Percentiles rank a stretch among this genome's conserved stretches.
These are phyloP conservation scores for Patiria pectinifera DNA, from an alignment of 53 echinoderm and acorn worm species.

Conservation along the genomic window DNA sequence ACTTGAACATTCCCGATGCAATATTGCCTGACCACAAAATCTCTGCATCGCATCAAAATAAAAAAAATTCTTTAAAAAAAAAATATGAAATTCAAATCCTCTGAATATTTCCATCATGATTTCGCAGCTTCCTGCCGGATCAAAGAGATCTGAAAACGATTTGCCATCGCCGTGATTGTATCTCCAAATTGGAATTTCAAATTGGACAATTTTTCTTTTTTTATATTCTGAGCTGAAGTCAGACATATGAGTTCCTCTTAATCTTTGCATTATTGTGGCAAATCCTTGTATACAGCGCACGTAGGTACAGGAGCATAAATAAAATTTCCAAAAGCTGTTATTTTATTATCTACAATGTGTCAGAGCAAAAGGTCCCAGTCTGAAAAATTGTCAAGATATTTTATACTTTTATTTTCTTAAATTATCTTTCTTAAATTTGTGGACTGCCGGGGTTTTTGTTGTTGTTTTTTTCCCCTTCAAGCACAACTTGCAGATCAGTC, in stretches of 20 bases:
- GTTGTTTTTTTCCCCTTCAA: neutral
- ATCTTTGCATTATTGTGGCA: no score
- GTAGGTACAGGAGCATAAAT: no score
- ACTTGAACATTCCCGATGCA: no score
- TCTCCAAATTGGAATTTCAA: slow-evolving; percentile 5
- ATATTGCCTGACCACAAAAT: no score
- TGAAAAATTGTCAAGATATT: no score
- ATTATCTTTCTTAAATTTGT: no score
- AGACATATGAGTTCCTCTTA: neutral
- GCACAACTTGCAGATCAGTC: neutral
- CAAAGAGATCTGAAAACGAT: neutral
- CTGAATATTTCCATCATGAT: neutral
- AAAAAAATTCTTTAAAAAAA: neutral
- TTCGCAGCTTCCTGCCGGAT: neutral
- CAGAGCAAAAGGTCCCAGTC: no score
- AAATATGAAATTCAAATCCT: neutral
- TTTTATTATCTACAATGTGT: no score
- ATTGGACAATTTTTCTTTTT: neutral
- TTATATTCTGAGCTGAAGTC: neutral
- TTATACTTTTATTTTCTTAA: no score
- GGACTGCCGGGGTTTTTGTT: neutral
- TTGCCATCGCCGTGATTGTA: neutral
- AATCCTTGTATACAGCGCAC: no score
- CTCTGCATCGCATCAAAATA: neutral
- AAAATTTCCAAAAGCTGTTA: no score